These are phyloP conservation scores for Danio aesculapii DNA, from an alignment of 2,797 vertebrate genomes.

Conservation along the genomic window DNA sequence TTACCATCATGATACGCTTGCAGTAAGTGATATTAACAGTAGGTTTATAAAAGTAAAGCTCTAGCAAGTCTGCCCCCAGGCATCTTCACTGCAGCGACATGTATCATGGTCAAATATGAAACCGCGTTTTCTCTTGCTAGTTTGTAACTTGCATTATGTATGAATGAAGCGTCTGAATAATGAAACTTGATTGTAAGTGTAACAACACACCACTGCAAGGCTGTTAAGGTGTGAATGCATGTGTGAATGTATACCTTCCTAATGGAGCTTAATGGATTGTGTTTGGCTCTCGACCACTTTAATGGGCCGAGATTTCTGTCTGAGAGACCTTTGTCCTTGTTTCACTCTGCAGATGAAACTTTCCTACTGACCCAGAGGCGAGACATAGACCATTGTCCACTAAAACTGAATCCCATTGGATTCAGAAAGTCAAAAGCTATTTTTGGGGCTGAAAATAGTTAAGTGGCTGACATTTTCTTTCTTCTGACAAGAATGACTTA, in stretches of 20 bases:
- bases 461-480: not conserved
- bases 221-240: slow-evolving; percentile 75
- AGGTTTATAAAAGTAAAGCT: slow-evolving; percentile 40
- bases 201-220: slow-evolving; percentile 74
- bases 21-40: slow-evolving; percentile 39
- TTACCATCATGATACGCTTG: not conserved
- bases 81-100: slow-evolving; percentile 29
- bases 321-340: slow-evolving; percentile 71
- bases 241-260: slow-evolving; percentile 74
- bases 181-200: slow-evolving; percentile 72
- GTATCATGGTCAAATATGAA: slow-evolving; percentile 35
- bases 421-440: not conserved
- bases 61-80: slow-evolving; percentile 45
- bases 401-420: not conserved
- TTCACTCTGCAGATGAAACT: slow-evolving; percentile 65
- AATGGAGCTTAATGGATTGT: slow-evolving; percentile 83
- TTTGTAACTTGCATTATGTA: slow-evolving; percentile 62
- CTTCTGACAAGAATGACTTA: not conserved
- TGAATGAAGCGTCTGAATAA: slow-evolving; percentile 65
- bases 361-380: slow-evolving; percentile 6
- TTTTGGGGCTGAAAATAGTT: not conserved
- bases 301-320: slow-evolving; percentile 75
- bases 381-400: not conserved
- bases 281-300: slow-evolving; percentile 73
- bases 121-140: slow-evolving; percentile 37